Evolutionary conservation across 1,140 invertebrate genomes (phyloP).

Genomic region (honey bee (Apis mellifera)): Amel_HAv3.1 CM009944.2:4212001-4212500

Average conservation of each 20-base stretch:
- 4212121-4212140: constrained; percentile 18
- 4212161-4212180: constrained; percentile 59
- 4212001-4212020: constrained; percentile 29
- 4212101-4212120: constrained; percentile 56
- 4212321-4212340: background rate
- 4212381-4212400: too few species aligned
- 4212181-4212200: constrained; percentile 58
- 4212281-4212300: background rate
- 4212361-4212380: too few species aligned
- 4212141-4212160: constrained; percentile 5
- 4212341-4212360: too few species aligned
- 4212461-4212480: too few species aligned
- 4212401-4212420: too few species aligned
- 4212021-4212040: constrained; percentile 21
- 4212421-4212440: too few species aligned
- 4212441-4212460: too few species aligned
- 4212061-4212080: constrained; percentile 28
- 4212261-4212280: background rate
- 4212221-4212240: background rate
- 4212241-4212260: background rate
- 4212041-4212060: constrained; percentile 1
- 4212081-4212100: constrained; percentile 31
- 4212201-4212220: constrained; percentile 39
- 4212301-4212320: too few species aligned
- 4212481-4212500: too few species aligned